phyloP scores from a whole-genome alignment of 1,140 invertebrate species.

The Drosophila leontia region DNA sequence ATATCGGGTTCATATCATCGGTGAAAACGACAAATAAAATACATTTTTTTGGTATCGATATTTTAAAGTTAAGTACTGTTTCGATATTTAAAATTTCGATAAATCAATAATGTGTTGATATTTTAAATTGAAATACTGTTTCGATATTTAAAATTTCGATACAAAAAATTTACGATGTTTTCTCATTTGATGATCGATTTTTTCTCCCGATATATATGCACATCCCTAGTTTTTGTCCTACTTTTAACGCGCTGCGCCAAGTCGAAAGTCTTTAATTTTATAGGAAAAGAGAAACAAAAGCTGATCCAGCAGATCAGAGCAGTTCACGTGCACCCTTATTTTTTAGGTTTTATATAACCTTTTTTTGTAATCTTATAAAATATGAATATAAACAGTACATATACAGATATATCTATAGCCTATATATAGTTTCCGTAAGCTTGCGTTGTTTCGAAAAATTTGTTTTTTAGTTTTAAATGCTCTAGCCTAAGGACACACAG shows the following conservation, averaged over 20 bases:
- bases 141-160: background rate
- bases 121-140: background rate
- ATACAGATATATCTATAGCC: slow-evolving; percentile 52
- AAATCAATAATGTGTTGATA: too few relatives aligned
- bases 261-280: slow-evolving; percentile 42
- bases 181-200: too few relatives aligned
- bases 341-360: slow-evolving; percentile 49
- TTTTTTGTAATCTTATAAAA: slow-evolving; percentile 47
- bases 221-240: slow-evolving; percentile 50
- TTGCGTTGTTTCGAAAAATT: slow-evolving; percentile 80
- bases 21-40: background rate
- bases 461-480: slow-evolving; percentile 81
- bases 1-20: background rate
- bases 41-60: background rate
- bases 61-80: too few relatives aligned
- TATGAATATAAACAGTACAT: slow-evolving; percentile 40
- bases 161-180: background rate
- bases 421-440: slow-evolving; percentile 69
- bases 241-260: slow-evolving; percentile 34
- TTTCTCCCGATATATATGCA: background rate
- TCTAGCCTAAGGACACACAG: slow-evolving; percentile 64
- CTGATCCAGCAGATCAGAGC: slow-evolving; percentile 38
- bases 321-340: slow-evolving; percentile 46
- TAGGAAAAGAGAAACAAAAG: slow-evolving; percentile 5
- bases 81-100: too few relatives aligned